Percentiles rank a stretch among this genome's conserved stretches.
These are phyloP conservation scores for Paedocypris sp. DNA, from an alignment of 2,113 vertebrate genomes.

Conservation along the genomic window DNA sequence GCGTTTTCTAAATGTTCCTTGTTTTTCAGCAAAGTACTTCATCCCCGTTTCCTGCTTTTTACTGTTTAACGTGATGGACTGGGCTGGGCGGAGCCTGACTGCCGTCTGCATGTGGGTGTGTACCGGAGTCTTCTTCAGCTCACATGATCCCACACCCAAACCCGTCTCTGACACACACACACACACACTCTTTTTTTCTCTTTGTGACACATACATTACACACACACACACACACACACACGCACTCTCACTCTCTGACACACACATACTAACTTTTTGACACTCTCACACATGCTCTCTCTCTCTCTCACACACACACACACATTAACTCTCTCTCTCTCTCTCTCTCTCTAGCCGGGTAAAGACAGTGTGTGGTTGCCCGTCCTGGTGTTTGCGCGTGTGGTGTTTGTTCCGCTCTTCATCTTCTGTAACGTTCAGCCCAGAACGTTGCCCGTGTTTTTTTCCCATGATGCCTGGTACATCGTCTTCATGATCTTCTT, in stretches of 20 bases:
- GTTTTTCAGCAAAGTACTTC: constrained; percentile 70
- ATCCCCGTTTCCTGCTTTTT: constrained; percentile 89
- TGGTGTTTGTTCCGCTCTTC: constrained; percentile 84
- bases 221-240: too few relatives aligned
- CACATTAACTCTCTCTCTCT: too few relatives aligned
- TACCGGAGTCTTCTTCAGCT: constrained; percentile 16
- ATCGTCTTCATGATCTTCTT: constrained; percentile 87
- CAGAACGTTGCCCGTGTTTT: constrained; percentile 54
- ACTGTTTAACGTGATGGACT: constrained; percentile 89
- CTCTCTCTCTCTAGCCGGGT: constrained; percentile 63
- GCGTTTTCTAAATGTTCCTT: neutral
- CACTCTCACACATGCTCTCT: too few relatives aligned
- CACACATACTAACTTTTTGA: too few relatives aligned
- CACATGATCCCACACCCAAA: too few relatives aligned
- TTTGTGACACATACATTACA: too few relatives aligned
- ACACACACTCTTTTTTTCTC: too few relatives aligned
- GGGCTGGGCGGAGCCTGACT: constrained; percentile 84
- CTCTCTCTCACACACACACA: too few relatives aligned
- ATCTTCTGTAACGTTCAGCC: constrained; percentile 82
- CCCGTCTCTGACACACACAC: too few relatives aligned
- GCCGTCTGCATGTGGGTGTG: constrained; percentile 83
- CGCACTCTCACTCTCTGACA: too few relatives aligned
- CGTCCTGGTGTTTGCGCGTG: constrained; percentile 62
- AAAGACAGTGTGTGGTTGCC: constrained; percentile 80
- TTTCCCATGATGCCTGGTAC: constrained; percentile 82